A percentile compares a stretch with the other conserved stretches of the same genome.
Conservation (phyloP, 2,888 invertebrate genomes). For the Lamproptera curius region DNA sequence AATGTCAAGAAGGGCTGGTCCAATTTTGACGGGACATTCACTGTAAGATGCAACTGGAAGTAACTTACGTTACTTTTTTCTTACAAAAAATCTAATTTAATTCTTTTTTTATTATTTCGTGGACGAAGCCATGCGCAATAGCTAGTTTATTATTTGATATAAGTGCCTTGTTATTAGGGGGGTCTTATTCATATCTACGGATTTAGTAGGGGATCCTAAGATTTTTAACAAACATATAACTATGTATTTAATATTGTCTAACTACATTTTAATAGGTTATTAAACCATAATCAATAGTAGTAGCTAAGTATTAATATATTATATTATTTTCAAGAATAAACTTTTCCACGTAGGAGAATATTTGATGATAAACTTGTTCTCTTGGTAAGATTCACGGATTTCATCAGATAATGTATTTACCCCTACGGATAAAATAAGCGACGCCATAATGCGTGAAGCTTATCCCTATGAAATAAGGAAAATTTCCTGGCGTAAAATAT, state of each 20-base stretch:
- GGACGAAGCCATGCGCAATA: too few relatives aligned
- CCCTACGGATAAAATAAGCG: constrained; percentile 1
- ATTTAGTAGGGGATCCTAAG: background rate
- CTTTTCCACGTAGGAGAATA: too few relatives aligned
- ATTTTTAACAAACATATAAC: background rate
- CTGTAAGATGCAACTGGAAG: too few relatives aligned
- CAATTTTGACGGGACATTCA: too few relatives aligned
- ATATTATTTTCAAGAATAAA: too few relatives aligned
- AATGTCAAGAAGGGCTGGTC: too few relatives aligned
- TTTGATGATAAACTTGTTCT: background rate
- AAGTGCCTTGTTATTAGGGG: too few relatives aligned
- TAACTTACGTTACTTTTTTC: too few relatives aligned
- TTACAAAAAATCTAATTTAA: too few relatives aligned
- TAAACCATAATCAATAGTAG: background rate
- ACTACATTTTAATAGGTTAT: background rate
- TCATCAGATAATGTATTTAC: background rate
- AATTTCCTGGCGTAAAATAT: constrained; percentile 1
- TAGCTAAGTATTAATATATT: background rate
- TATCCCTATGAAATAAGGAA: constrained; percentile 11
- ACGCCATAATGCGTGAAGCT: constrained; percentile 2
- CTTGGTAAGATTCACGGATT: background rate
- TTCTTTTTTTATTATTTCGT: too few relatives aligned
- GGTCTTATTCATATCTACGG: too few relatives aligned
- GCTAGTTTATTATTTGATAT: too few relatives aligned
- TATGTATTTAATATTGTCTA: background rate